Evolutionary conservation across 92 coral and sea anemone genomes (phyloP), one percentile per base, ranked within the genome.

Genomic region (Paramuricea clavata): DNA sequence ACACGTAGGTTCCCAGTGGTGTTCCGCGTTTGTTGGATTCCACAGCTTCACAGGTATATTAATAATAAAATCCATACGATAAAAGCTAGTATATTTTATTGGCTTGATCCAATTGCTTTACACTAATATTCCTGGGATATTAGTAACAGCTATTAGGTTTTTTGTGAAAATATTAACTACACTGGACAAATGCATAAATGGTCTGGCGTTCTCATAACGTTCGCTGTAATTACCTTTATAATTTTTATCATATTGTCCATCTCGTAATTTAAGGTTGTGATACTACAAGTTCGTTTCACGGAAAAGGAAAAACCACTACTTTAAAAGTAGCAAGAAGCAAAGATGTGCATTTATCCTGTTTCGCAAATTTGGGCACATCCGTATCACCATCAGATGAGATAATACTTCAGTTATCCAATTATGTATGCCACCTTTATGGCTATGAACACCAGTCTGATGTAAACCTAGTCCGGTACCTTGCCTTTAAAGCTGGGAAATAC

Each of bases 201-300:
- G n/a, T n/a, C n/a, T n/a, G n/a, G n/a, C n/a, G n/a, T n/a, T n/a
- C n/a, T n/a, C n/a, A 42, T 12, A 42, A 42, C 49, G 12, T 42
- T 42, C 49, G 6, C 6, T 42, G 6, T 12, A 42, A 12, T 42
- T 42, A 6, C 49, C 49, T 42, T 42, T 42, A 42, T 42, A 5
- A 6, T 42, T 6, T 42, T 42, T 5, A 5, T 34, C 35, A 26
- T 43, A 23, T 27, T 81, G 41, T 31, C 42, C 34, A 30, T 19
- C 50, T 56, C 50, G 70, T 31, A 30, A 33, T 75, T 61, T 74
- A 68, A 85, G 88, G 85, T 81, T 81, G 85, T 81, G 85, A 81
- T 64, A 81, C 27, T 25, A 64, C 52, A 62, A 81, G 85, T 62
- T 59, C 85, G 19, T 79, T 79, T 79, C 39, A 79, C 41, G 85